Evolutionary conservation across 2,113 vertebrate genomes (phyloP).

Genomic region (Eptesicus fuscus): DNA sequence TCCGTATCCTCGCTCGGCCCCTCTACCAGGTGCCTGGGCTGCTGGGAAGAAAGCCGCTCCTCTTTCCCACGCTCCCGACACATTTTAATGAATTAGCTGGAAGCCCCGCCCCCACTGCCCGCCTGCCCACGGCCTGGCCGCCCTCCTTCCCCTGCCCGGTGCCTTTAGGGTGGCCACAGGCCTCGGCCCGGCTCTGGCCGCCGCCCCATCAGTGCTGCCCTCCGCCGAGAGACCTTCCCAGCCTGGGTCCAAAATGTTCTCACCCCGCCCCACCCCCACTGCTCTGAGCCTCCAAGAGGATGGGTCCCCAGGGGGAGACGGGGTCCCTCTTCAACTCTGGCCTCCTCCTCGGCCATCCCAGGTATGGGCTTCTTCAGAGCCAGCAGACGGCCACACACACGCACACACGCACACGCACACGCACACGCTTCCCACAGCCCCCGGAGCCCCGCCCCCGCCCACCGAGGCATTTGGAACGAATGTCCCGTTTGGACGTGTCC

Average conservation of each 20-base stretch:
- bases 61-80: conserved; percentile 99
- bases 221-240: not conserved
- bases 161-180: conserved; percentile 73
- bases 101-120: conserved; percentile 86
- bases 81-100: conserved; percentile 96
- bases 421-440: not conserved
- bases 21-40: conserved; percentile 83
- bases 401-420: no score
- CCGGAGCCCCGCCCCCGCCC: not conserved
- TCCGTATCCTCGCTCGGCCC: conserved; percentile 81
- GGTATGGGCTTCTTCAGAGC: not conserved
- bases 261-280: not conserved
- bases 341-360: not conserved
- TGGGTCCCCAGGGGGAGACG: not conserved
- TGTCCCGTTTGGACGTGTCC: not conserved
- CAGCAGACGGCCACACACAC: not conserved
- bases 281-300: not conserved
- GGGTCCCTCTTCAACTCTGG: not conserved
- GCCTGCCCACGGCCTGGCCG: conserved; percentile 46
- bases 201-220: not conserved
- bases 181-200: not conserved
- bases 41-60: conserved; percentile 98
- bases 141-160: conserved; percentile 64
- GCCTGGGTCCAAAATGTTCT: not conserved
- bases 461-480: not conserved